Percentiles rank a stretch among this genome's conserved stretches.
Conservation (phyloP, 2,113 vertebrate genomes). For the Hystrix brachyura region DNA sequence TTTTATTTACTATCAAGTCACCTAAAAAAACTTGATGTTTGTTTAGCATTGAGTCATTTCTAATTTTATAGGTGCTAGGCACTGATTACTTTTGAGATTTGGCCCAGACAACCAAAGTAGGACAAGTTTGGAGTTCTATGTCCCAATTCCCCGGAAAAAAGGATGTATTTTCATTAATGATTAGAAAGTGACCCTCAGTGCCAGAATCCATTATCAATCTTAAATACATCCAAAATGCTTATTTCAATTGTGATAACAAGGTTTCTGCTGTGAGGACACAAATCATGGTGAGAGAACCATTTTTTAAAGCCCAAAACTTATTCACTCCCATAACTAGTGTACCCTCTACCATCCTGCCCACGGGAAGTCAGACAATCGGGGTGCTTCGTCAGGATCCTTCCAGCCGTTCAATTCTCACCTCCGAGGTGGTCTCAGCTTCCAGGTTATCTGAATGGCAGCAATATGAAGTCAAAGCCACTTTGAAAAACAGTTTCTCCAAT, state of each 20-base stretch:
- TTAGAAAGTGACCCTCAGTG: neutral
- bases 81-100: constrained; percentile 67
- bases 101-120: neutral
- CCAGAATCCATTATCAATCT: neutral
- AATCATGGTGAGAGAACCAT: neutral
- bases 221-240: neutral
- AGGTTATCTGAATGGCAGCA: neutral
- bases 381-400: neutral
- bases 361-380: neutral
- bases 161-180: constrained; percentile 32
- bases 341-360: neutral
- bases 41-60: neutral
- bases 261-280: neutral
- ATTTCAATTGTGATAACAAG: neutral
- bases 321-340: neutral
- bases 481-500: neutral
- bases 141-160: neutral
- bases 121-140: constrained; percentile 1
- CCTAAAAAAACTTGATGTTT: neutral
- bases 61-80: constrained; percentile 22
- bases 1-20: neutral
- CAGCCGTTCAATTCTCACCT: neutral
- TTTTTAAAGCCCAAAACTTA: neutral
- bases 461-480: neutral
- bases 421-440: neutral